Evolutionary conservation across 2,113 vertebrate genomes (phyloP), one percentile per base, ranked within the genome.

Genomic region (Gallinago jamesoni): DNA sequence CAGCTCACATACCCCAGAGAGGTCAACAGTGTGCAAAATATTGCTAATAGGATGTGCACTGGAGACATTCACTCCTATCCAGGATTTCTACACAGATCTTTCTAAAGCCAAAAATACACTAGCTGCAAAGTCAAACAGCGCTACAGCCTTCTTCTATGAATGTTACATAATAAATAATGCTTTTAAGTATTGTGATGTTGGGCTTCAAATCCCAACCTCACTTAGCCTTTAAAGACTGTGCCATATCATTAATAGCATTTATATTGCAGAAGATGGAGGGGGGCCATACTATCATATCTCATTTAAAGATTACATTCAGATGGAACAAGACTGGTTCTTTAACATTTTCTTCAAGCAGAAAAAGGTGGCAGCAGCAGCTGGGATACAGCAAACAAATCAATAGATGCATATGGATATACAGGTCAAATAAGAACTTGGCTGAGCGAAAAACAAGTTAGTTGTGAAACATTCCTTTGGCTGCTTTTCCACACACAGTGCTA

Each of bases 81-180:
- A 88, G 68, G 48, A 74, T 25, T 63, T 43, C 50, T 14, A 79
- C 21, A 16, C 47, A 89, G 73, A 30, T 72, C 47, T 14, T 86
- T 56, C 52, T 74, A 43, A 89, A 87, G 78, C 9, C 78, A 82
- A 50, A 78, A 95, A 80, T 12, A 86, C 31, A 45, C 59, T 23
- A 67, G 67, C 68, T 90, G 52, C 68, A 60, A 86, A 92, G 48
- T 19, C 79, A 92, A 78, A 35, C 53, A 82, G 45, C 3, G 1
- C 52, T 37, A 27, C 55, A 84, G 66, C 57, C 2, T 1, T 21
- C 35, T 75, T 68, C 53, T 75, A 16, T 27, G 57, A 43, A 68
- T 16, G 59, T 93, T 94, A 89, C 31, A 56, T 85, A 95, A 93
- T 53, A 89, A 91, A 85, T 69, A 87, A 90, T 47, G 63, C 41